Percentiles rank a stretch among this genome's conserved stretches.
Evolutionary conservation across 1,140 invertebrate genomes (phyloP).

Genomic region (Saccostrea glomerata): DNA sequence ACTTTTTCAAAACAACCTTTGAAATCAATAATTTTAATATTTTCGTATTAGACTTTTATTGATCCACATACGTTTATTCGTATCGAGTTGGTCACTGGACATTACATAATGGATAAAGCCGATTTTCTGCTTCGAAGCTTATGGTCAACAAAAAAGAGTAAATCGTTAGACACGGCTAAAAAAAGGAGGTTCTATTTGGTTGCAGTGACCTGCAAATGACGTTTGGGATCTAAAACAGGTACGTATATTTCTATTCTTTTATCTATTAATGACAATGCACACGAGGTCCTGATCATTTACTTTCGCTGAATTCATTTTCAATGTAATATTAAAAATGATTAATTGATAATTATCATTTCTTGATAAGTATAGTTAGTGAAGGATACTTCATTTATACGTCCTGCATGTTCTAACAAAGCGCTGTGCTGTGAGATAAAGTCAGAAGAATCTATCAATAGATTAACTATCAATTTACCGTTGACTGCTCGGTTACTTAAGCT

Average conservation of each 20-base stretch:
- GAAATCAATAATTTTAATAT: not conserved
- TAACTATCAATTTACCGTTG: too few species aligned
- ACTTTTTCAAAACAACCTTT: too few species aligned
- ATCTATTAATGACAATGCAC: not conserved
- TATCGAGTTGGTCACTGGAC: not conserved
- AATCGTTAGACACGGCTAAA: not conserved
- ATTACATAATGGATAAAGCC: not conserved
- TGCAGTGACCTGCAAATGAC: not conserved
- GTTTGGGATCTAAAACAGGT: not conserved
- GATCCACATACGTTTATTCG: not conserved
- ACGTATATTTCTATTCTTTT: not conserved
- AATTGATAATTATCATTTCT: too few species aligned
- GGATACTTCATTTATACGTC: too few species aligned
- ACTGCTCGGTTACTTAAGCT: too few species aligned
- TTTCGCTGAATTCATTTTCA: not conserved
- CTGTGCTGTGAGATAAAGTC: too few species aligned
- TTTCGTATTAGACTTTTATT: not conserved
- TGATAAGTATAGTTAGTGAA: too few species aligned
- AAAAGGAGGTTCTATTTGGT: not conserved
- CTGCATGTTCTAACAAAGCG: too few species aligned
- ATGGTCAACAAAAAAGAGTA: not conserved
- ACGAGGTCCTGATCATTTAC: not conserved
- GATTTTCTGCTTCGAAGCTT: not conserved
- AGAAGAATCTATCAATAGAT: too few species aligned
- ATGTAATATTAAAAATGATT: too few species aligned